Evolutionary conservation across 2,888 invertebrate genomes (phyloP).

Genomic region (Creontiades dilutus): DNA sequence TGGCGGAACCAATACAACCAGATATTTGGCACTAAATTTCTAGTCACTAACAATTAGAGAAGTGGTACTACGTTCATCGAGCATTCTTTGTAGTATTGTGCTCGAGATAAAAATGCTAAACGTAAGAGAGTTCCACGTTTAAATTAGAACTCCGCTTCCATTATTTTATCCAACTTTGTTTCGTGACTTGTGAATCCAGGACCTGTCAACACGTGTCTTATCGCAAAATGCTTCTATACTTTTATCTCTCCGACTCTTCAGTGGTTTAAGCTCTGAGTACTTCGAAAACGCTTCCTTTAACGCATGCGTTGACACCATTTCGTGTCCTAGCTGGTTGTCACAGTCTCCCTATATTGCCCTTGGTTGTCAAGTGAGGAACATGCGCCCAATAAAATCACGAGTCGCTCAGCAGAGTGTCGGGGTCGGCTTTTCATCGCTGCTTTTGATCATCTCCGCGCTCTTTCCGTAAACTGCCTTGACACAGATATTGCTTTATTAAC

Average conservation of each 20-base stretch:
- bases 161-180: not conserved
- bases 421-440: not conserved
- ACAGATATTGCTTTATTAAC: conserved; percentile 12
- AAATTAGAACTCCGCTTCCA: no score
- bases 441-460: not conserved
- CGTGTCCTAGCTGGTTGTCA: not conserved
- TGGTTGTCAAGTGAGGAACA: conserved; percentile 3
- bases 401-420: conserved; percentile 3
- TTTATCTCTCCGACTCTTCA: not conserved
- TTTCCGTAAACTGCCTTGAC: not conserved
- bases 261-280: not conserved
- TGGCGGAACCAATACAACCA: no score
- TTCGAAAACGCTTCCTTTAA: not conserved
- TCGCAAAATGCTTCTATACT: not conserved
- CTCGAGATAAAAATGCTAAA: no score
- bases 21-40: no score
- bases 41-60: no score
- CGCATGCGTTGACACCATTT: not conserved
- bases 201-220: not conserved
- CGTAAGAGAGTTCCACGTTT: no score
- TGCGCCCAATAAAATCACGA: conserved; percentile 5
- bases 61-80: no score
- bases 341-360: not conserved
- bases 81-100: no score
- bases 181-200: not conserved